phyloP scores from a whole-genome alignment of 2,113 vertebrate species.

The Danio rerio region GRCz12tu NC_133191.1:11904001-11904500 shows the following conservation, averaged over 20 bases:
- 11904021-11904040: too few relatives aligned
- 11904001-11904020: too few relatives aligned
- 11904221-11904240: neutral
- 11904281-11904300: neutral
- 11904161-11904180: too few relatives aligned
- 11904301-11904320: neutral
- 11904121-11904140: too few relatives aligned
- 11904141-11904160: too few relatives aligned
- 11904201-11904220: constrained; percentile 8
- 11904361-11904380: constrained; percentile 40
- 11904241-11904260: neutral
- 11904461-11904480: constrained; percentile 59
- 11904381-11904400: neutral
- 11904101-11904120: too few relatives aligned
- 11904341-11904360: neutral
- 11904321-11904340: neutral
- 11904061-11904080: too few relatives aligned
- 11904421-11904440: constrained; percentile 57
- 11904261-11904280: neutral
- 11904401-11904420: constrained; percentile 20
- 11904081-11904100: too few relatives aligned
- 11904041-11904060: too few relatives aligned
- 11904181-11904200: too few relatives aligned
- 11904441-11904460: constrained; percentile 49
- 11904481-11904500: rapidly evolving